These are phyloP conservation scores for Sebastes glaucus DNA, from an alignment of 2,797 vertebrate species.

Conservation along the genomic window DNA sequence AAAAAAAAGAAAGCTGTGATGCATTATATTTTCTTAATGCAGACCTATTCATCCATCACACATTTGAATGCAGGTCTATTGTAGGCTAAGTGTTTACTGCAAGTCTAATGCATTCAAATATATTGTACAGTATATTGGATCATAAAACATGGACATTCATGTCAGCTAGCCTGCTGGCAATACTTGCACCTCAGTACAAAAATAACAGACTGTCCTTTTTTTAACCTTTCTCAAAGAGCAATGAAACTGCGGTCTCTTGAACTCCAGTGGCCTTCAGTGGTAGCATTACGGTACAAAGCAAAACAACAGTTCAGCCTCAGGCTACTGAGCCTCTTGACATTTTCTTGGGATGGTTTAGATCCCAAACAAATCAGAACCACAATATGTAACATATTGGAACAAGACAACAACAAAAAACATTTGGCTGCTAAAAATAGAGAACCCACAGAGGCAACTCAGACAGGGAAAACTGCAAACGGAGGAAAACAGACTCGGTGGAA, in stretches of 20 bases:
- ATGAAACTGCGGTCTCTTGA: not conserved
- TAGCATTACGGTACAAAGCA: not conserved
- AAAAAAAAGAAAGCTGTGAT: not conserved
- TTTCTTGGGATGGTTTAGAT: conserved; percentile 1
- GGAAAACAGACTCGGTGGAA: conserved; percentile 21
- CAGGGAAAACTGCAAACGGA: conserved; percentile 12
- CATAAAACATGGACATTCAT: not conserved
- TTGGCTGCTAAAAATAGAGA: conserved; percentile 29
- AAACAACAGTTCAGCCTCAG: not conserved
- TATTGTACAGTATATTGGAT: not conserved
- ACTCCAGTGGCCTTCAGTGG: not conserved
- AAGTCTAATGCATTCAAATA: not conserved
- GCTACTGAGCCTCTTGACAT: not conserved
- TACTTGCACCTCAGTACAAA: not conserved
- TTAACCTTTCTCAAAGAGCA: not conserved
- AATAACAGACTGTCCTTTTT: not conserved
- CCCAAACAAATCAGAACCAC: conserved; percentile 6
- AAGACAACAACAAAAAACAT: not conserved
- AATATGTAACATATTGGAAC: conserved; percentile 11
- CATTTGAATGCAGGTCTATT: not conserved
- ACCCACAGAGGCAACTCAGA: conserved; percentile 7
- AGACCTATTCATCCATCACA: not conserved
- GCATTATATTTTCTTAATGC: not conserved
- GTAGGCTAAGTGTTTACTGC: not conserved
- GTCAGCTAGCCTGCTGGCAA: not conserved